Conservation (phyloP, 2,113 vertebrate species). For the Emydocephalus ijimae region DNA sequence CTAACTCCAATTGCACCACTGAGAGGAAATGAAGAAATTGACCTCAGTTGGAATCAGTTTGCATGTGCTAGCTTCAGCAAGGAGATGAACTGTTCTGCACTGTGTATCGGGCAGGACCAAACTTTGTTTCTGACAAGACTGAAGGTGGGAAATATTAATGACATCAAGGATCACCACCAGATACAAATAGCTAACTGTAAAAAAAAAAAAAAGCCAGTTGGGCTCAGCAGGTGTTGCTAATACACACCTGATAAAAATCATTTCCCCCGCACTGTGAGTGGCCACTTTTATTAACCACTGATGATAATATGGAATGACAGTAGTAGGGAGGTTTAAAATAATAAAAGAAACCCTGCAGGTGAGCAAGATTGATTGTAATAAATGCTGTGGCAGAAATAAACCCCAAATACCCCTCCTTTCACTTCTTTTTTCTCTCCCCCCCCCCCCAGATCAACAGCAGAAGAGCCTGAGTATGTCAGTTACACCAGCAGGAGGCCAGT, state of each 20-base stretch:
- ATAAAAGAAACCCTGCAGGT: constrained; percentile 63
- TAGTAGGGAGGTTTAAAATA: constrained; percentile 60
- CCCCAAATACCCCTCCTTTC: constrained; percentile 25
- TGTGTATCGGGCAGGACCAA: constrained; percentile 11
- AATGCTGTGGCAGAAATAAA: constrained; percentile 54
- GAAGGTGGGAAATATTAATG: constrained; percentile 35
- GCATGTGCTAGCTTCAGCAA: neutral
- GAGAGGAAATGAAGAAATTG: neutral
- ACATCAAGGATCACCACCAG: constrained; percentile 44
- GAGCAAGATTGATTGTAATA: constrained; percentile 62
- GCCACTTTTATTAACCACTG: constrained; percentile 66
- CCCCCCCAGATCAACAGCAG: constrained; percentile 11
- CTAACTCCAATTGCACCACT: neutral
- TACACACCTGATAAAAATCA: constrained; percentile 60
- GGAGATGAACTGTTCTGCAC: neutral
- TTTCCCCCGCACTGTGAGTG: constrained; percentile 56
- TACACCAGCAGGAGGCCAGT: constrained; percentile 48
- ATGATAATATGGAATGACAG: constrained; percentile 61
- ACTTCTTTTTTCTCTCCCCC: neutral
- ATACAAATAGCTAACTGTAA: constrained; percentile 64
- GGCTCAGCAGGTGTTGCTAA: constrained; percentile 64
- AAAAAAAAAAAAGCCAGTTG: constrained; percentile 54
- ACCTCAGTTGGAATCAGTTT: constrained; percentile 18
- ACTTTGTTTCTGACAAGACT: constrained; percentile 36
- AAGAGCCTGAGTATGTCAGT: constrained; percentile 31